Evolutionary conservation across 2,888 invertebrate species (phyloP).

Genomic region (Phaedon cochleariae): DNA sequence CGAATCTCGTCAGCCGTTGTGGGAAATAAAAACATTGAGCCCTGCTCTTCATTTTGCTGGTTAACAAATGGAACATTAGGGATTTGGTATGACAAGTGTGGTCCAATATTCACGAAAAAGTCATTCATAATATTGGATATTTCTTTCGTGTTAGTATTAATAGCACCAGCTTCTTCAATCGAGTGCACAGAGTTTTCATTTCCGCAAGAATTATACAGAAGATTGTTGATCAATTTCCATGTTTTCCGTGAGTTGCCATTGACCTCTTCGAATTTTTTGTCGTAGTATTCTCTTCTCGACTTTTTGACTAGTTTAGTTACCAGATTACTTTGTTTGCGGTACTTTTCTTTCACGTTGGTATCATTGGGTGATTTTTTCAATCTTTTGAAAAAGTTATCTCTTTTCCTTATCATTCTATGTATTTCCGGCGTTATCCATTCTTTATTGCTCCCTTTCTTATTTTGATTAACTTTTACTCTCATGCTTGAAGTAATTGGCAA

Average conservation of each 20-base stretch:
- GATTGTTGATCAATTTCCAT: not conserved
- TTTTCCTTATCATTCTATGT: constrained; percentile 3
- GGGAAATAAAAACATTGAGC: not conserved
- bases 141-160: not conserved
- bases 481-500: too few relatives aligned
- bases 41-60: not conserved
- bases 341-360: too few relatives aligned
- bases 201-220: not conserved
- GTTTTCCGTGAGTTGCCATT: not conserved
- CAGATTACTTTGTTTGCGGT: too few relatives aligned
- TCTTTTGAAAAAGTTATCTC: not conserved
- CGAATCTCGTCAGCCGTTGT: not conserved
- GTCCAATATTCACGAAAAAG: constrained; percentile 3
- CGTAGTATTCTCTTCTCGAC: too few relatives aligned
- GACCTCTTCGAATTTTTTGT: too few relatives aligned
- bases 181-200: not conserved
- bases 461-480: too few relatives aligned
- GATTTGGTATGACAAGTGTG: not conserved
- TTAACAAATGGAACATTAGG: not conserved
- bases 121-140: constrained; percentile 1
- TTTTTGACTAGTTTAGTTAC: too few relatives aligned
- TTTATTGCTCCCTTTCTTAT: not conserved
- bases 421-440: constrained; percentile 5
- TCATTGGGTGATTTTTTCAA: too few relatives aligned
- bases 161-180: not conserved